Percentiles rank a stretch among this genome's conserved stretches.
phyloP scores from a whole-genome alignment of 2,888 invertebrate genomes.

The Drosophila bunnanda region DNA sequence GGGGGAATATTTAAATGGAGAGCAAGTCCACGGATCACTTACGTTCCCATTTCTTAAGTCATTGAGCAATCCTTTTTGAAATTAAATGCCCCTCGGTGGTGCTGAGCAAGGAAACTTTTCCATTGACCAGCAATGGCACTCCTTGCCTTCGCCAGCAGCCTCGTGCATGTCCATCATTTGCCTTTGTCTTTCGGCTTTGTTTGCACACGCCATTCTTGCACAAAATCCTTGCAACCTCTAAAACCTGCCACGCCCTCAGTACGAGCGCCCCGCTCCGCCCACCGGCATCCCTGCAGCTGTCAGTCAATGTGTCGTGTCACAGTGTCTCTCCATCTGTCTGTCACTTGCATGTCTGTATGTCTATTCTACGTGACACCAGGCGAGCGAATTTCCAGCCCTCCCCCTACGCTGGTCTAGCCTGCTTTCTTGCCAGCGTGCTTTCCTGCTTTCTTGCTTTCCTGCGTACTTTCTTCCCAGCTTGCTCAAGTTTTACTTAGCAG shows the following conservation, averaged over 20 bases:
- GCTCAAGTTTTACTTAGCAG: constrained; percentile 47
- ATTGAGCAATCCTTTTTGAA: constrained; percentile 41
- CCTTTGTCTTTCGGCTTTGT: constrained; percentile 79
- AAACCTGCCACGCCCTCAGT: constrained; percentile 22
- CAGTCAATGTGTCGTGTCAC: constrained; percentile 83
- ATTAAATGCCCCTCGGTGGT: constrained; percentile 38
- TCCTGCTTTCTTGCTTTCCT: constrained; percentile 21
- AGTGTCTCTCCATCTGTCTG: constrained; percentile 82
- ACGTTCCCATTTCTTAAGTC: constrained; percentile 8
- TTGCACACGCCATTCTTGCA: constrained; percentile 78
- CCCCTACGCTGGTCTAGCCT: constrained; percentile 20
- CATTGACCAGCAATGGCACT: constrained; percentile 38
- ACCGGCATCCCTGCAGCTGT: constrained; percentile 73
- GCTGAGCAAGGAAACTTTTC: constrained; percentile 34
- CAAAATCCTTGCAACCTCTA: constrained; percentile 67
- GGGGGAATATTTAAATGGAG: constrained; percentile 16
- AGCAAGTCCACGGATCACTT: constrained; percentile 15
- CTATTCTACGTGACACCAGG: constrained; percentile 81
- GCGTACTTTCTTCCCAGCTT: constrained; percentile 22
- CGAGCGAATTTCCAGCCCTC: constrained; percentile 56
- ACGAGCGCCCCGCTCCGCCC: constrained; percentile 25
- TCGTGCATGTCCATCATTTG: constrained; percentile 72
- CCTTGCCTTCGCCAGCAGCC: constrained; percentile 16
- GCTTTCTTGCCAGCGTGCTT: constrained; percentile 24
- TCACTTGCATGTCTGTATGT: constrained; percentile 81